Base-by-base conservation (phyloP, 1,140 invertebrate species). In the Leptinotarsa defecta region DNA sequence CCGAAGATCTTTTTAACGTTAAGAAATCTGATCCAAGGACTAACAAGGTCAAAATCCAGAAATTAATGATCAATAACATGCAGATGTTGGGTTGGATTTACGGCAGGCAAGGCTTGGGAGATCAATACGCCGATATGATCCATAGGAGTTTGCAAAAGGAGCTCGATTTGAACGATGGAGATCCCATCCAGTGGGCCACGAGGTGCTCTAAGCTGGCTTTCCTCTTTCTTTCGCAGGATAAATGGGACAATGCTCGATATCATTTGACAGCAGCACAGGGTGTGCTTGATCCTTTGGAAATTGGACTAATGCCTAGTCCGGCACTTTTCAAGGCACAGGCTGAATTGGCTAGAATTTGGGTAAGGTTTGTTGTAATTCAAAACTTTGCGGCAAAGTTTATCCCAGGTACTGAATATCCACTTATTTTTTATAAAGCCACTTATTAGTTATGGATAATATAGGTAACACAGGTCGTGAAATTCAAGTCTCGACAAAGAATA, bases 41-140 rank as follows among this genome's bases (percentile, higher is more conserved):
- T 34, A 74, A 74, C 2, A 63, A 74, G 19, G 5, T 52, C 3
- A 83, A 83, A 77, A 63, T 84, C 3, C 76, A 79, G 13, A 79
- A 81, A 52, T 71, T 84, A 4, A 75, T 74, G 20, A 77, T 81
- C 8, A 84, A 83, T 64, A 84, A 84, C 71, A 78, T 83, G 74
- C 83, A 84, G 77, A 83, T 84, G 81, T 69, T 84, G 4, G 77
- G 81, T 52, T 84, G 83, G 83, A 77, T 84, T 24, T 83, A 84
- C 68, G 79, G 79, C 0, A 81, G 79, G 68, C 19, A 81, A 52
- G 82, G 80, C 13, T 20, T 79, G 61, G 74, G 76, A 8, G 68
- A 76, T 13, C 65, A 73, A 19, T 80, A 82, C 20, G 76, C 81
- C 4, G 71, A 74, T 48, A 76, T 80, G 64, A 82, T 82, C 68